Evolutionary conservation across 2,797 vertebrate genomes (phyloP), one percentile per base, ranked within the genome.

Genomic region (Pteronotus mesoamericanus): DNA sequence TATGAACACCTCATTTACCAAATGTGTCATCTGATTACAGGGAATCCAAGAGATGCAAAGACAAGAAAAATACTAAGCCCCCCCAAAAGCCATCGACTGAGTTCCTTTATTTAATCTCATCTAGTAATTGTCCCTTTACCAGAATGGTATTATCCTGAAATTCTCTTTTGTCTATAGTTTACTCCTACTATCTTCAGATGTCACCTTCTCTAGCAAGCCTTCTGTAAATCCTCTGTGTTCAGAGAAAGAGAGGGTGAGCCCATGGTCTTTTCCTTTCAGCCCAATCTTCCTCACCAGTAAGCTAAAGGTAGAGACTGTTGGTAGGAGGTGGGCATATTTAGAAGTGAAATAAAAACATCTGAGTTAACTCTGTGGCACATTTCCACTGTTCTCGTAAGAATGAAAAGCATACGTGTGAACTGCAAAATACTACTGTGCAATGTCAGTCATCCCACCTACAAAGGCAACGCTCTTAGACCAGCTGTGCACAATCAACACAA

Each of bases 301-400:
- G 51, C 48, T 91, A 48, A 88, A 59, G 24, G n/a, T 29, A 42
- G 51, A 88, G 46, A 75, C 15, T 53, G 24, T 53, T 83, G 48
- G 22, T 51, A 85, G 37, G 80, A 79, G 51, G 12, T n/a, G 37
- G 19, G 15, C 46, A 8, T 48, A 77, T 77, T 53, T 87, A 83
- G 69, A 92, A 95, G 37, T 37, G 55, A 94, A 89, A 88, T 88
- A 34, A 91, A 89, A 97, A 74, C 48, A 72, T 12, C 22, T 84
- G 55, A 72, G n/a, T 75, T 72, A 57, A 55, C 84, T 75, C 51
- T 85, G 44, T 82, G 57, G 39, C 78, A 66, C 46, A 32, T 69
- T 92, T 92, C 85, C 61, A 74, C 37, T 86, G 32, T 93, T 75
- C 61, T 46, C 55, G 82, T 37, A 88, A 91, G 74, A 92, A 69